phyloP scores from a whole-genome alignment of 1,140 invertebrate genomes.

The Drosophila trapezifrons region DNA sequence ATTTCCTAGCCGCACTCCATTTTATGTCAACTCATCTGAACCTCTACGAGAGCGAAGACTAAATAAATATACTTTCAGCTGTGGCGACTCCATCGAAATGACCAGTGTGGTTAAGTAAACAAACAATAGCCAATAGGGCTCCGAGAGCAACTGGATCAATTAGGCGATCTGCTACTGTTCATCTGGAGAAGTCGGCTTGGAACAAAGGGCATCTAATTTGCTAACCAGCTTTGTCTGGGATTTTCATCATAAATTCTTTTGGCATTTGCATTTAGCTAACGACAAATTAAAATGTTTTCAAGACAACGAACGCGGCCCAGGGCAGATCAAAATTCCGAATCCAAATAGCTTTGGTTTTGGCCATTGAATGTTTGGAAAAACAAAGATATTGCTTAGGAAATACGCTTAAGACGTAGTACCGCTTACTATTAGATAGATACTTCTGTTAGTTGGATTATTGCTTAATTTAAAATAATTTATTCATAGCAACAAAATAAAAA shows the following conservation, averaged over 20 bases:
- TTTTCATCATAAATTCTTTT: slow-evolving; percentile 53
- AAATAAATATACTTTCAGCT: slow-evolving; percentile 64
- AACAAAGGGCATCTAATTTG: slow-evolving; percentile 67
- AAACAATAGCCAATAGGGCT: slow-evolving; percentile 20
- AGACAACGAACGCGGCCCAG: slow-evolving; percentile 37
- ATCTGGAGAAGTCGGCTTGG: slow-evolving; percentile 45
- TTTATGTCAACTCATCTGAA: slow-evolving; percentile 55
- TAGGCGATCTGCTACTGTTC: slow-evolving; percentile 63
- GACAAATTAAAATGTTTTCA: slow-evolving; percentile 64
- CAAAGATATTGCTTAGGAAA: slow-evolving; percentile 53
- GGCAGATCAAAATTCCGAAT: slow-evolving; percentile 40
- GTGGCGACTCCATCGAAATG: slow-evolving; percentile 73
- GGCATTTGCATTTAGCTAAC: slow-evolving; percentile 57
- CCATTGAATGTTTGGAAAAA: slow-evolving; percentile 47
- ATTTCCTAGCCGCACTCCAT: slow-evolving; percentile 41
- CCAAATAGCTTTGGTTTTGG: slow-evolving; percentile 31
- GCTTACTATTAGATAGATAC: slow-evolving; percentile 63
- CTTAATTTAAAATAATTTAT: slow-evolving; percentile 83
- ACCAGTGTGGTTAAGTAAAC: slow-evolving; percentile 64
- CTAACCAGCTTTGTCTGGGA: slow-evolving; percentile 44
- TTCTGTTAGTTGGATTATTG: slow-evolving; percentile 78
- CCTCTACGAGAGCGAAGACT: slow-evolving; percentile 18
- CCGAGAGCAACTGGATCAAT: slow-evolving; percentile 58
- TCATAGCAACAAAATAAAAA: slow-evolving; percentile 56
- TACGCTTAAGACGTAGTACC: slow-evolving; percentile 71